Percentiles rank a stretch among this genome's conserved stretches.
Conservation (phyloP, 2,797 vertebrate species). For the Siniperca scherzeri region DNA sequence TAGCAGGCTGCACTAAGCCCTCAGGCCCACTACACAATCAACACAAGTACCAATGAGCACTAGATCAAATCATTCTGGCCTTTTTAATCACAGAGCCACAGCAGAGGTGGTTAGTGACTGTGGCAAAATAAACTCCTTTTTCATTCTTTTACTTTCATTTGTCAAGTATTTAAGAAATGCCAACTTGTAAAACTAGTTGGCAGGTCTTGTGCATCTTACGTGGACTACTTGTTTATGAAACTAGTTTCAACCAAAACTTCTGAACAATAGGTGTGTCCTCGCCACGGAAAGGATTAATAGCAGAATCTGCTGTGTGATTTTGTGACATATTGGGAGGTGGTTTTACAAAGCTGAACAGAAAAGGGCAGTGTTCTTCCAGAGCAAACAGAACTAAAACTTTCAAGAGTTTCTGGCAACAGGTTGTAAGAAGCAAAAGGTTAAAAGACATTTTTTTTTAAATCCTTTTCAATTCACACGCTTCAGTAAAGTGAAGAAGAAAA, state of each 20-base stretch:
- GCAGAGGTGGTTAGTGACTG: background rate
- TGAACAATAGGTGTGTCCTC: conserved; percentile 19
- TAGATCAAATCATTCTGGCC: conserved; percentile 42
- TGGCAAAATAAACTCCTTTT: conserved; percentile 13
- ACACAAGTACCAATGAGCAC: conserved; percentile 50
- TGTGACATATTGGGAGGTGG: background rate
- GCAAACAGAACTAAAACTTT: conserved; percentile 25
- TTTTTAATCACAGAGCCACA: conserved; percentile 37
- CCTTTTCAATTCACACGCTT: background rate
- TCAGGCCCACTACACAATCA: conserved; percentile 48
- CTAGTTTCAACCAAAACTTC: conserved; percentile 10
- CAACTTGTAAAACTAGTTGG: conserved; percentile 49
- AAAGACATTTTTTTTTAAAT: background rate
- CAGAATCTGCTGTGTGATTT: background rate
- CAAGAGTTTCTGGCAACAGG: conserved; percentile 14
- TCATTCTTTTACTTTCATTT: conserved; percentile 47
- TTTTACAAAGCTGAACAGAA: conserved; percentile 9
- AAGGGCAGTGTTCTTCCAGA: conserved; percentile 12
- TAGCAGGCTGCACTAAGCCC: conserved; percentile 42
- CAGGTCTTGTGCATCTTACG: background rate
- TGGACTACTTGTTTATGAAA: background rate
- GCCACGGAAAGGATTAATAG: background rate
- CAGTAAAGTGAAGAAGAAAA: background rate
- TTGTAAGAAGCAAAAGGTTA: background rate
- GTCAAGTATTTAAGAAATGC: conserved; percentile 34